These are phyloP conservation scores for human DNA, from an alignment of 2,113 vertebrate genomes.

Conservation along the genomic window DNA sequence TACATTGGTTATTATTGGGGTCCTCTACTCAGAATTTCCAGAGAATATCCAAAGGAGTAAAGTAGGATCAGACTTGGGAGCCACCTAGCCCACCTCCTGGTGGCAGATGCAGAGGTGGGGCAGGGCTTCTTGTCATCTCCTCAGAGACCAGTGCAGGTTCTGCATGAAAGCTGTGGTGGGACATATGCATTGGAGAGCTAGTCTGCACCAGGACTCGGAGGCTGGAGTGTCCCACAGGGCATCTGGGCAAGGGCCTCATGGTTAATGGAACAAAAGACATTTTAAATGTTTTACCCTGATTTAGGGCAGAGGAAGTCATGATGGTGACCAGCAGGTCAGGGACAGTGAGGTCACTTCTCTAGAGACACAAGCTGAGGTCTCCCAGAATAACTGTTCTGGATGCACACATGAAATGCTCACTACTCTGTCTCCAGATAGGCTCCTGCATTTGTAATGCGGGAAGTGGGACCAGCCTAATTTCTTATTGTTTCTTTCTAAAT, in stretches of 20 bases:
- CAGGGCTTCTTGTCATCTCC: background rate
- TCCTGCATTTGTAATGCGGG: background rate
- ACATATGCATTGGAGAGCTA: background rate
- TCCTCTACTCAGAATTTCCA: background rate
- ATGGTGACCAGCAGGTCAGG: background rate
- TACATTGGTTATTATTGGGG: background rate
- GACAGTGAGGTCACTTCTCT: background rate
- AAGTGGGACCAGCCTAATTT: background rate
- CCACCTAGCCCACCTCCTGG: background rate
- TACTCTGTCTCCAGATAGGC: background rate
- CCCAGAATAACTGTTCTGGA: background rate
- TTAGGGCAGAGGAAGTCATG: background rate
- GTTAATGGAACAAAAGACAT: background rate
- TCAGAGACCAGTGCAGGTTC: background rate
- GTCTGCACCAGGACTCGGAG: background rate
- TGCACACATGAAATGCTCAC: background rate
- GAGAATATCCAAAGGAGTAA: rapidly evolving
- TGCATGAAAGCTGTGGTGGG: background rate
- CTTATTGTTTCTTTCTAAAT: slow-evolving; percentile 33
- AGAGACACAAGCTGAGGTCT: background rate
- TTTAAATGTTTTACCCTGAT: background rate
- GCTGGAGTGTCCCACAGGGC: background rate
- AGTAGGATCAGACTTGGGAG: background rate
- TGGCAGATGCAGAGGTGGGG: background rate
- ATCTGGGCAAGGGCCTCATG: background rate